phyloP scores from a whole-genome alignment of 35 echinoderm and acorn worm species.

The Ophioderma brevispina region DNA sequence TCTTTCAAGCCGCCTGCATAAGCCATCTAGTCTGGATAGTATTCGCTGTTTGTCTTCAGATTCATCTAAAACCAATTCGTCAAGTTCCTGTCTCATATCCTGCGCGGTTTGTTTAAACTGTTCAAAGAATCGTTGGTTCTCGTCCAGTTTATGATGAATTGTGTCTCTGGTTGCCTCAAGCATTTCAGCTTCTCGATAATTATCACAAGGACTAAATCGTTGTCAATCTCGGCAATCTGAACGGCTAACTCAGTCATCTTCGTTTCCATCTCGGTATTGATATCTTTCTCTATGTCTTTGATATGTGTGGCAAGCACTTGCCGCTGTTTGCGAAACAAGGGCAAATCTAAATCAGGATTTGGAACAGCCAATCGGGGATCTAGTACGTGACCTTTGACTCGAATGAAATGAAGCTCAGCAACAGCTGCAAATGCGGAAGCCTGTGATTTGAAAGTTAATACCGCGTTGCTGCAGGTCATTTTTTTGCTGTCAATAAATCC shows the following conservation, averaged over 20 bases:
- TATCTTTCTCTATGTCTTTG: background rate
- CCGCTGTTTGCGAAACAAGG: background rate
- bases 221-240: background rate
- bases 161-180: background rate
- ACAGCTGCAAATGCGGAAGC: constrained; percentile 17
- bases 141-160: background rate
- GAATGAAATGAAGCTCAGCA: background rate
- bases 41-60: background rate
- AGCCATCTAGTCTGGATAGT: background rate
- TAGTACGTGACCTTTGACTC: background rate
- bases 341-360: background rate
- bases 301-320: background rate
- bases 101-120: background rate
- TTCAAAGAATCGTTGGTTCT: constrained; percentile 3
- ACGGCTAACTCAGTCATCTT: background rate
- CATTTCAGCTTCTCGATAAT: background rate
- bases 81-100: background rate
- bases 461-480: background rate
- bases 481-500: background rate
- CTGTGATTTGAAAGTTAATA: background rate
- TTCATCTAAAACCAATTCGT: background rate
- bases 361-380: background rate
- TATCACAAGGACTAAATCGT: background rate
- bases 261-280: background rate
- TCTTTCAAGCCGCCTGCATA: constrained; percentile 3